Base-by-base conservation (phyloP, 2,113 vertebrate species). In the Copsychus sechellarum region DNA sequence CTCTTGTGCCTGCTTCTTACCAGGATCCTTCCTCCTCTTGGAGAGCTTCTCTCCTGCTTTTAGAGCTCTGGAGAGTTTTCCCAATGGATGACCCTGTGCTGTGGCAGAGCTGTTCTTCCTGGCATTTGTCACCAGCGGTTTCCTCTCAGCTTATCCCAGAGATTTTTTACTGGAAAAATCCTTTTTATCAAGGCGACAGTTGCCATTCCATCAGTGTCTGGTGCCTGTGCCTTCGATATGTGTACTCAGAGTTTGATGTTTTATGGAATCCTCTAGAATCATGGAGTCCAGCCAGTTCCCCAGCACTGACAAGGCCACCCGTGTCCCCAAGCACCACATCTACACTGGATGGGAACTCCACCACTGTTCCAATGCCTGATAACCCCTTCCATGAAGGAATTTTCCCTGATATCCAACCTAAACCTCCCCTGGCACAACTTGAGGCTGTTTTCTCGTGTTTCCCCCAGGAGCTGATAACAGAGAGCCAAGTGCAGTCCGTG, bases 401-500 rank as follows among this genome's bases (percentile, higher is more conserved):
- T 77, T 23, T 28, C 31, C 34, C 31, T 56, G 18, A 14, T 48
- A 40, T 4, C 18, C 34, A 28, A 4, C 25, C 21, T 42, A 20
- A 61, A 56, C 40, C 56, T 77, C 9, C 42, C 17, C 6, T 42
- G 71, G 56, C 71, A 36, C 40, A 36, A 24, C 64, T 20, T 77
- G 34, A 83, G 79, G 31, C 42, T 62, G 31, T 77, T 77, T 77
- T 24, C 42, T 92, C n/a, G 12, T 62, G 81, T 69, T 95, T 92
- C 65, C 54, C 23, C 15, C 79, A 99, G 99, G 99, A 99, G 70
- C 95, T 99, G 96, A 97, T 99, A 53, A 98, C 97, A 0, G 99
- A 99, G 96, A 98, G 98, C 69, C 99, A 99, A 70, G 98, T 99
- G 97, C 99, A 99, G 94, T 99, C 99, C 0, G 87, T 99, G 92